These are phyloP conservation scores for Girardinus metallicus DNA, from an alignment of 2,797 vertebrate genomes.

Conservation along the genomic window DNA sequence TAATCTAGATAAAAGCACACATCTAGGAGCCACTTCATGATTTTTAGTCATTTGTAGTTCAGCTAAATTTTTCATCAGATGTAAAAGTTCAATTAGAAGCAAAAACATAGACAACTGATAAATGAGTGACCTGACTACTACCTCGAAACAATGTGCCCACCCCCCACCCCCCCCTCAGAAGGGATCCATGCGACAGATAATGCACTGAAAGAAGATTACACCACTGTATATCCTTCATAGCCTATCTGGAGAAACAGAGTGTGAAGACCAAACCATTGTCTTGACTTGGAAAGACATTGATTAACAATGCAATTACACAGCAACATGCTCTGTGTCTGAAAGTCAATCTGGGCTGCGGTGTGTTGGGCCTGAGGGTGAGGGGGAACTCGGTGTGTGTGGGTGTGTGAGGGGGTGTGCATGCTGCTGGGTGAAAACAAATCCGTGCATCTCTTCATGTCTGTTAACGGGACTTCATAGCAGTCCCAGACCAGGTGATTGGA, in stretches of 20 bases:
- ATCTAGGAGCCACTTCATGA: slow-evolving; percentile 14
- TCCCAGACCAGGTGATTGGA: slow-evolving; percentile 40
- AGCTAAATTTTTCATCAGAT: slow-evolving; percentile 34
- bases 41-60: slow-evolving; percentile 24
- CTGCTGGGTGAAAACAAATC: slow-evolving; percentile 34
- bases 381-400: slow-evolving; percentile 18
- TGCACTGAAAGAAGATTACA: slow-evolving; percentile 77
- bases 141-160: slow-evolving; percentile 56
- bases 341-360: slow-evolving; percentile 71
- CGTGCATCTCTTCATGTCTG: slow-evolving; percentile 48
- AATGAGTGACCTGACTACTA: slow-evolving; percentile 63
- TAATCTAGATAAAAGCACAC: slow-evolving; percentile 16
- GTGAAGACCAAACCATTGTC: slow-evolving; percentile 73
- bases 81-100: slow-evolving; percentile 39
- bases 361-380: slow-evolving; percentile 61
- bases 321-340: slow-evolving; percentile 80
- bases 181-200: slow-evolving; percentile 65
- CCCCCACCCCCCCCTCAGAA: background rate
- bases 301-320: slow-evolving; percentile 85
- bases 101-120: slow-evolving; percentile 57
- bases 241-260: slow-evolving; percentile 71
- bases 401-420: slow-evolving; percentile 29
- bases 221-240: slow-evolving; percentile 75
- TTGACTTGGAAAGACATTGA: slow-evolving; percentile 82
- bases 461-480: slow-evolving; percentile 47